Base-by-base conservation (phyloP, 2,113 vertebrate species). In the Microtus pennsylvanicus region DNA sequence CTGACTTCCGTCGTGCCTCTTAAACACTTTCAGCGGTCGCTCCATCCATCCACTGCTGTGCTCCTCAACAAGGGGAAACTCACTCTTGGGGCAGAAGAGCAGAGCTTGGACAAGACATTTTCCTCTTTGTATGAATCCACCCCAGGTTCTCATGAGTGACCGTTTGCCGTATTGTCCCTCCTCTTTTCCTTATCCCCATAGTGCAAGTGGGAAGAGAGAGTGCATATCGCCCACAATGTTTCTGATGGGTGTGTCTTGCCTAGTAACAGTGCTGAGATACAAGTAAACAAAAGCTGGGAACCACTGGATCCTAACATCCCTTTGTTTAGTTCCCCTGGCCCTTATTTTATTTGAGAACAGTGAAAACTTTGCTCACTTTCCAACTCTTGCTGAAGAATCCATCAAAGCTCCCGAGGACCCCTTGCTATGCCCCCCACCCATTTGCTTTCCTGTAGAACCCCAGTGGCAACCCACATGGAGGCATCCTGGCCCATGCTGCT, bases 121-220 rank as follows among this genome's bases (percentile, higher is more conserved):
- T 52, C 72, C 50, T 10, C 72, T 35, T 0, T 5, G 0, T 2
- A 1, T 19, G 21, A 76, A 22, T 55, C n/a, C 3, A 28, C 38
- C 85, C 35, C 24, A 75, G 61, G 30, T 69, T 24, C 5, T 26
- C 26, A 22, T 13, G 28, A 7, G 14, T 50, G 67, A 89, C 50
- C 10, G 0, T 35, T 75, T 10, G 14, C 24, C 50, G 58, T 9
- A 2, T 12, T 10, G 63, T 24, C 22, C 55, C 1, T 61, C 47
- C 28, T 26, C 81, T 74, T 55, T 63, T 30, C 3, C 24, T 81
- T 11, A 83, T 7, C 24, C 22, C 21, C 9, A 4, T 26, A 26
- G 24, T 4, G 24, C 30, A 47, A 8, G 30, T 38, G 3, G 4
- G 10, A 26, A 50, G 16, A 16, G 21, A 10, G 45, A 9, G 19